A percentile compares a stretch with the other conserved stretches of the same genome.
phyloP scores from a whole-genome alignment of 1,140 invertebrate genomes.

The Hestina assimilis region DNA sequence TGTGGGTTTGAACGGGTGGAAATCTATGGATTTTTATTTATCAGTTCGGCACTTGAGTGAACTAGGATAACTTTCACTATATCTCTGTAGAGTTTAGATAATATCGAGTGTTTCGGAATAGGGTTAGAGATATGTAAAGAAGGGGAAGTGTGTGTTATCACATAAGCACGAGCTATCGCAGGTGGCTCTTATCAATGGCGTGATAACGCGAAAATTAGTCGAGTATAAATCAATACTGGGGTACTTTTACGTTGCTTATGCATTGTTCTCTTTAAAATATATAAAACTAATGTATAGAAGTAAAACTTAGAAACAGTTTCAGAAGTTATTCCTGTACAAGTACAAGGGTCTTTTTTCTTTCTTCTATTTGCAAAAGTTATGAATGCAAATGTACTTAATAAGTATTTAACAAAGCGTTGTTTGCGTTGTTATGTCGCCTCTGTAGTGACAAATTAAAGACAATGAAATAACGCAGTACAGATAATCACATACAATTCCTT shows the following conservation, averaged over 20 bases:
- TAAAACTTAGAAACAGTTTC: no score
- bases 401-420: not conserved
- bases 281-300: no score
- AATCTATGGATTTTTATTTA: no score
- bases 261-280: not conserved
- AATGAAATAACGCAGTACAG: not conserved
- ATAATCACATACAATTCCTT: slow-evolving; percentile 1
- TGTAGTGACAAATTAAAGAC: slow-evolving; percentile 26
- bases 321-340: no score
- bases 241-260: slow-evolving; percentile 41
- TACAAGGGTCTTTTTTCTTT: no score
- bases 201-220: slow-evolving; percentile 68
- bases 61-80: not conserved
- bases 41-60: no score
- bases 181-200: slow-evolving; percentile 58
- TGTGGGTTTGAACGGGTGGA: no score
- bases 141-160: slow-evolving; percentile 59
- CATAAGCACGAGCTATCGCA: slow-evolving; percentile 55
- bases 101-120: slow-evolving; percentile 34
- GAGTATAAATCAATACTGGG: slow-evolving; percentile 66
- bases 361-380: not conserved
- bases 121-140: slow-evolving; percentile 44
- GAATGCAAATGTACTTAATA: no score
- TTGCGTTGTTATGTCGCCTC: not conserved
- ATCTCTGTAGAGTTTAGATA: slow-evolving; percentile 18